phyloP scores from a whole-genome alignment of 2,113 vertebrate species.

The Cheirogaleus medius region DNA sequence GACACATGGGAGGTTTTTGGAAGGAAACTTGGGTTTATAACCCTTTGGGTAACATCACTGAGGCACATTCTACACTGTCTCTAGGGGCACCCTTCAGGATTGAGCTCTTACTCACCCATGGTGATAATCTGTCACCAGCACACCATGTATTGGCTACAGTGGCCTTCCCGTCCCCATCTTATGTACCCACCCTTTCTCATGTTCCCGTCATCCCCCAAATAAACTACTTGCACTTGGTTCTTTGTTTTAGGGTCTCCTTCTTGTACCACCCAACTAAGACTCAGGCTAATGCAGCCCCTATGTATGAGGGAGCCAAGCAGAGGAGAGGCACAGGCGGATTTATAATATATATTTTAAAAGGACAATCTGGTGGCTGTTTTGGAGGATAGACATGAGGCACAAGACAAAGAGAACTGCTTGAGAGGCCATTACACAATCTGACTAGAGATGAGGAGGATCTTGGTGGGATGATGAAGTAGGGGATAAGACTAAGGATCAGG shows the following conservation, averaged over 20 bases:
- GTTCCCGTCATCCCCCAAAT: neutral
- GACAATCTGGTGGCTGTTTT: neutral
- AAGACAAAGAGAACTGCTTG: neutral
- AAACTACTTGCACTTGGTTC: neutral
- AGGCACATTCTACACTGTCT: neutral
- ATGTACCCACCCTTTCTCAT: rapidly evolving
- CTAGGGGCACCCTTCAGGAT: neutral
- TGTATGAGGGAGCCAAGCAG: neutral
- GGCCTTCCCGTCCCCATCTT: neutral
- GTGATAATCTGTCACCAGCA: neutral
- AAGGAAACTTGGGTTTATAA: neutral
- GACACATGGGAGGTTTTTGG: neutral
- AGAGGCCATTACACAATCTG: neutral
- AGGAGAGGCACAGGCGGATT: neutral
- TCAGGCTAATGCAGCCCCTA: neutral
- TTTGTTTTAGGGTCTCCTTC: neutral
- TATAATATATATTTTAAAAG: neutral
- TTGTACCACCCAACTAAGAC: neutral
- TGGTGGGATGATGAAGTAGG: neutral
- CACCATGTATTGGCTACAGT: neutral
- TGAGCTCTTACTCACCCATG: neutral
- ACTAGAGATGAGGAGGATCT: neutral
- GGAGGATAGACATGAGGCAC: neutral
- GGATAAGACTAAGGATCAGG: neutral
- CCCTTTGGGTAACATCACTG: neutral